Evolutionary conservation across 2,888 invertebrate species (phyloP), one percentile per base, ranked within the genome.

Genomic region (Apamea epomidion): DNA sequence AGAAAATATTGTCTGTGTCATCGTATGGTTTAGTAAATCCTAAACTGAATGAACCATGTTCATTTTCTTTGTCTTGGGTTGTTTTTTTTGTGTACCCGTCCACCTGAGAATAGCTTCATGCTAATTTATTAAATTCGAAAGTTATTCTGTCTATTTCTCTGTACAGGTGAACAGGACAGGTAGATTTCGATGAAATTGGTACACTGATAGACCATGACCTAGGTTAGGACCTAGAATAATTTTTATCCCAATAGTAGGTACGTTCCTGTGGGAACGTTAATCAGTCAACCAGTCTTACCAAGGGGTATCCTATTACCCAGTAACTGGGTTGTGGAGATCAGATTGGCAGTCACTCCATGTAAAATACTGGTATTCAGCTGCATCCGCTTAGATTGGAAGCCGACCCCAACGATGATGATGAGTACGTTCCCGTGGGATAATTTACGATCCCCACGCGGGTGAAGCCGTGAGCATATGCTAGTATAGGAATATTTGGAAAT

Each of bases 21-120:
- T 60, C 67, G 54, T 62, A 51, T 45, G 81, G 74, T 70, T 85
- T 73, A 87, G 76, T 85, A 76, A 80, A 78, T 74, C 78, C 62
- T 76, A 72, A 82, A 79, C 77, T 74, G 62, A 82, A 77, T 81
- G 64, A 84, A 86, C 62, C 67, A 65, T 78, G 71, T 82, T 81
- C 37, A 62, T 77, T 84, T 78, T 76, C 74, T 78, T 75, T 54
- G 5, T 62, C 64, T 29, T 18, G 25, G 70, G 25, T 51, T 81
- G 16, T 70, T 42, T 73, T 6, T 68, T 54, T 65, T 73, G 21
- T 62, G 7, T 58, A 25, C 6, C 48, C 7, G 7, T 29, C 14
- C 32, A 71, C 16, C 51, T 32, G 51, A 51, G 21, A 70, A 45
- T 6, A 45, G 3, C 21, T 18, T 18, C 1, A 25, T 42, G 10